These are phyloP conservation scores for Steinernema carpocapsae DNA, from an alignment of 2,888 invertebrate genomes.

Conservation along the genomic window DNA sequence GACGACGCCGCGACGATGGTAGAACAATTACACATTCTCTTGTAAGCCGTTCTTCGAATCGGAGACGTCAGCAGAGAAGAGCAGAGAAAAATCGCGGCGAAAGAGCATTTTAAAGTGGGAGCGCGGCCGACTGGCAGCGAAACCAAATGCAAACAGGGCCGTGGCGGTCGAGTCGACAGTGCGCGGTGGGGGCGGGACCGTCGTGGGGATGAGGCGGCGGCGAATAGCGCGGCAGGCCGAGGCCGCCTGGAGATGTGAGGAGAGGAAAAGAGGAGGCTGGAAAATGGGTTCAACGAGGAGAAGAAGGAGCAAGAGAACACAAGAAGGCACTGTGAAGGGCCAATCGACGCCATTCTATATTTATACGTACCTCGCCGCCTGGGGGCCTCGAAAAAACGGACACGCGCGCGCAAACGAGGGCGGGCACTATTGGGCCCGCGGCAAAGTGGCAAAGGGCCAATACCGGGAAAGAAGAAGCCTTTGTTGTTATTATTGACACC, in stretches of 20 bases:
- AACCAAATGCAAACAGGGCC: slow-evolving; percentile 29
- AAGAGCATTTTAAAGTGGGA: slow-evolving; percentile 4
- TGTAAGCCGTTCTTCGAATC: slow-evolving; percentile 32
- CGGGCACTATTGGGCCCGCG: slow-evolving; percentile 5
- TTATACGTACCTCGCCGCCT: slow-evolving; percentile 31
- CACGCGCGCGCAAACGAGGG: slow-evolving; percentile 24
- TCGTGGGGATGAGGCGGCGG: background rate
- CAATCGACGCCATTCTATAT: slow-evolving; percentile 30
- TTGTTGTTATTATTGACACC: slow-evolving; percentile 35
- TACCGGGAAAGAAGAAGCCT: slow-evolving; percentile 16
- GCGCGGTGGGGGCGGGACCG: background rate
- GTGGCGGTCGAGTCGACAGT: slow-evolving; percentile 29
- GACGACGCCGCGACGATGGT: slow-evolving; percentile 28
- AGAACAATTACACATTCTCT: slow-evolving; percentile 32
- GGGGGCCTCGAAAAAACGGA: slow-evolving; percentile 22
- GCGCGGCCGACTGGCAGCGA: slow-evolving; percentile 27
- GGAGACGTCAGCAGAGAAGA: slow-evolving; percentile 29
- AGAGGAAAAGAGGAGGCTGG: too few species aligned
- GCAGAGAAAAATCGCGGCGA: slow-evolving; percentile 3
- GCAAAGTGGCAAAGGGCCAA: slow-evolving; percentile 13
- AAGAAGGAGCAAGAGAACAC: slow-evolving; percentile 17
- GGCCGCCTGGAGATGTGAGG: background rate
- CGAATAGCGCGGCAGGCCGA: too few species aligned
- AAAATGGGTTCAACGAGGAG: background rate
- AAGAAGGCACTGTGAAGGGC: slow-evolving; percentile 30